These are phyloP conservation scores for Macropodus opercularis DNA, from an alignment of 2,797 vertebrate species.

Conservation along the genomic window DNA sequence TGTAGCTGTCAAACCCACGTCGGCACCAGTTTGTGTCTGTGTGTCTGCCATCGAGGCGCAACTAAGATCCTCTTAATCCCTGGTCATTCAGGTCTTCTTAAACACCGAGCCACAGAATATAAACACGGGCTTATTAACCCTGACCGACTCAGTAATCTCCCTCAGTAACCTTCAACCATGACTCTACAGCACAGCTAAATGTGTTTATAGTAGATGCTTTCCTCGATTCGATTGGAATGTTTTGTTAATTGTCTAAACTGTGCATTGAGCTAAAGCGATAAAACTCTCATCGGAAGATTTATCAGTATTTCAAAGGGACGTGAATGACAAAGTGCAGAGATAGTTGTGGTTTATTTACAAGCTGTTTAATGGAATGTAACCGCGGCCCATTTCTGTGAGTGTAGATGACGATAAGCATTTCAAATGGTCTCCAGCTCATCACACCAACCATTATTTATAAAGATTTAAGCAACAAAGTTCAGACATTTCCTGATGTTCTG, in stretches of 20 bases:
- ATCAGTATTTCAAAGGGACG: slow-evolving; percentile 12
- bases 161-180: slow-evolving; percentile 56
- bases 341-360: slow-evolving; percentile 25
- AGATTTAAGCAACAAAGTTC: slow-evolving; percentile 12
- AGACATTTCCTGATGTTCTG: slow-evolving; percentile 49
- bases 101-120: slow-evolving; percentile 70
- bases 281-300: slow-evolving; percentile 20
- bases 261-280: slow-evolving; percentile 12
- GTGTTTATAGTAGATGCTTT: slow-evolving; percentile 2
- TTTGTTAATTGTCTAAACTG: slow-evolving; percentile 24
- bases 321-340: slow-evolving; percentile 12
- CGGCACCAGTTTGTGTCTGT: slow-evolving; percentile 38
- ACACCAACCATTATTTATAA: slow-evolving; percentile 18
- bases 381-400: neutral
- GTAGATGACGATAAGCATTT: slow-evolving; percentile 3
- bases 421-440: neutral
- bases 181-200: slow-evolving; percentile 14
- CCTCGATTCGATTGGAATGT: slow-evolving; percentile 13
- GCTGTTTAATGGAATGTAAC: slow-evolving; percentile 28
- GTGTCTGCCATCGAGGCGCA: slow-evolving; percentile 49
- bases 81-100: slow-evolving; percentile 71
- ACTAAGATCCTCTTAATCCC: slow-evolving; percentile 67
- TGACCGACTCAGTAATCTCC: slow-evolving; percentile 64
- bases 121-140: slow-evolving; percentile 80
- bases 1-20: slow-evolving; percentile 42